Conservation (phyloP, 2,888 invertebrate species). For the Acleris holmiana region DNA sequence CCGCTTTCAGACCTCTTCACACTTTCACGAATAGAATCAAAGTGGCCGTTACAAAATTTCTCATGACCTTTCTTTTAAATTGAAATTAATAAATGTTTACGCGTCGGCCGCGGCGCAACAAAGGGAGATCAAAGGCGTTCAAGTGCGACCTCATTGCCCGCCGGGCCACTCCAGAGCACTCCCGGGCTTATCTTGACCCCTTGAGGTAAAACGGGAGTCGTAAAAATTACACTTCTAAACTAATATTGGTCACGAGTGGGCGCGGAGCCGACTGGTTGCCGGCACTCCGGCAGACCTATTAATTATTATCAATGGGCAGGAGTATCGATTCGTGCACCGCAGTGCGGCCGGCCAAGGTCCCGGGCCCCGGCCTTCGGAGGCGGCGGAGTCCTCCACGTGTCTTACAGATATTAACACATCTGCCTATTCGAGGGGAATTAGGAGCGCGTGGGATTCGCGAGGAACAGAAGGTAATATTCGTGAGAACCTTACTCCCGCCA, state of each 20-base stretch:
- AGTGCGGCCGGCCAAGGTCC: conserved; percentile 59
- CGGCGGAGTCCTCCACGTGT: conserved; percentile 53
- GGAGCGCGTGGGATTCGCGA: conserved; percentile 77
- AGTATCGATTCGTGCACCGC: conserved; percentile 75
- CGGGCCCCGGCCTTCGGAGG: conserved; percentile 54
- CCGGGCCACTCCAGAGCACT: conserved; percentile 62
- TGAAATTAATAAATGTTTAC: conserved; percentile 62
- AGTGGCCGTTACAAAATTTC: conserved; percentile 61
- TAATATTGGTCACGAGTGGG: conserved; percentile 66
- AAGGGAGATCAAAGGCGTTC: conserved; percentile 68
- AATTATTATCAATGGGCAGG: conserved; percentile 74
- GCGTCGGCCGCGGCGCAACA: conserved; percentile 52
- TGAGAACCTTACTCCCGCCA: conserved; percentile 76
- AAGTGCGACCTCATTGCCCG: conserved; percentile 62
- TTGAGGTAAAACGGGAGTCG: conserved; percentile 74
- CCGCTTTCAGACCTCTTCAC: conserved; percentile 66
- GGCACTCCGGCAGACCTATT: conserved; percentile 61
- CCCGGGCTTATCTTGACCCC: conserved; percentile 74
- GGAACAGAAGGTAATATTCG: conserved; percentile 75
- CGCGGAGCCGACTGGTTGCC: conserved; percentile 56
- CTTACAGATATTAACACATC: conserved; percentile 72
- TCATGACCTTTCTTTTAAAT: conserved; percentile 60
- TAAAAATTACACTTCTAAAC: conserved; percentile 78
- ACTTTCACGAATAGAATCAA: conserved; percentile 67
- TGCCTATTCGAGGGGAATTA: conserved; percentile 65